A percentile compares a stretch with the other conserved stretches of the same genome.
These are phyloP conservation scores for Puffinus mauretanicus DNA, from an alignment of 2,113 vertebrate species.

Conservation along the genomic window DNA sequence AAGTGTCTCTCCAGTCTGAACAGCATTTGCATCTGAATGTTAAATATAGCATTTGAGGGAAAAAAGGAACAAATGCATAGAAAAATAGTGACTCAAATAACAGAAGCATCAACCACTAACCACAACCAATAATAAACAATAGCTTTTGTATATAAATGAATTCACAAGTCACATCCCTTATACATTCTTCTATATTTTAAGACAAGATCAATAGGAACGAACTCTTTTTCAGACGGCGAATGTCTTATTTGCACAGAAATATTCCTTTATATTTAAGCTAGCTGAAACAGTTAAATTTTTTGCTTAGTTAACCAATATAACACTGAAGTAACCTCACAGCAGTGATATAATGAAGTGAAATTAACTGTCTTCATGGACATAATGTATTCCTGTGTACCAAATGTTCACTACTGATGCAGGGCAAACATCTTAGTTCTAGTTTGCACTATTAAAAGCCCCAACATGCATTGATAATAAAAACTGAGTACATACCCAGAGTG, in stretches of 20 bases:
- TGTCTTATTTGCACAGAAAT: neutral
- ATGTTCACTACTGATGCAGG: neutral
- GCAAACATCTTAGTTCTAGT: neutral
- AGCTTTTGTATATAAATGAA: neutral
- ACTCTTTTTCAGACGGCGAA: neutral
- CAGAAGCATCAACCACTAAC: neutral
- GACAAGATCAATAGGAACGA: fast-evolving
- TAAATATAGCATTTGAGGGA: neutral
- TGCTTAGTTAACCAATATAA: neutral
- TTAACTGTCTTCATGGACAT: neutral
- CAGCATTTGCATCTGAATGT: neutral
- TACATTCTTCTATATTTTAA: neutral
- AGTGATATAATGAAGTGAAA: neutral
- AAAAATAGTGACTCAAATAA: neutral
- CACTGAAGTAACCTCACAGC: neutral
- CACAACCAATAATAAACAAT: neutral
- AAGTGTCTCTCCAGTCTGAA: neutral
- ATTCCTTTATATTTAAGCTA: neutral
- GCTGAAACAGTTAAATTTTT: neutral
- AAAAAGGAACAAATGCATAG: neutral
- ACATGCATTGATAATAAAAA: neutral
- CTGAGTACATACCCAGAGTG: neutral
- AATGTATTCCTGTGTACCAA: neutral
- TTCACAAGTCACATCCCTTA: neutral
- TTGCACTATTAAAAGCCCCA: neutral